Conservation (phyloP, 2,888 invertebrate genomes). For the Octodonta nipae region DNA sequence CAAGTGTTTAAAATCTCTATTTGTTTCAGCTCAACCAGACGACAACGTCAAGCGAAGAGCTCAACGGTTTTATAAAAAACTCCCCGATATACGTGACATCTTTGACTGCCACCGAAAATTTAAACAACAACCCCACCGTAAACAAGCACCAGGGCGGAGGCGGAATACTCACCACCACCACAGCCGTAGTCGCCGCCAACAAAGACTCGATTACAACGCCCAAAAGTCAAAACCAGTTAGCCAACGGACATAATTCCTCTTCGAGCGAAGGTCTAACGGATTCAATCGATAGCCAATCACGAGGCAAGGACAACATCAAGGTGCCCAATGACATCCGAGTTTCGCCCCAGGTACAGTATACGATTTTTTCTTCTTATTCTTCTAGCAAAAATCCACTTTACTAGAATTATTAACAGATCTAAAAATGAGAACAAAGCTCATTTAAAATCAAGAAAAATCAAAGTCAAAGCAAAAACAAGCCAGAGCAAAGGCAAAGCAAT, state of each 20-base stretch:
- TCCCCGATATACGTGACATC: conserved; percentile 75
- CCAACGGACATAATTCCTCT: conserved; percentile 9
- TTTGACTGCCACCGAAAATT: conserved; percentile 43
- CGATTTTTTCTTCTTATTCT: too few relatives aligned
- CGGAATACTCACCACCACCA: conserved; percentile 30
- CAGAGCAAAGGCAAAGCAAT: too few relatives aligned
- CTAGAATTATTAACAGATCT: too few relatives aligned
- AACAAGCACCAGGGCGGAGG: conserved; percentile 18
- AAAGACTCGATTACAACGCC: conserved; percentile 29
- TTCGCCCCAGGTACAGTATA: conserved; percentile 9
- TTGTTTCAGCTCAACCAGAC: conserved; percentile 55
- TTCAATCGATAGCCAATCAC: conserved; percentile 15
- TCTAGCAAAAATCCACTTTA: too few relatives aligned
- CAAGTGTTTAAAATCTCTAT: too few relatives aligned
- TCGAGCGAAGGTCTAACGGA: conserved; percentile 25
- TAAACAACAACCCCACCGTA: conserved; percentile 40
- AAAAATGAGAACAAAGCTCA: too few relatives aligned
- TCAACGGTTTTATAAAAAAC: conserved; percentile 71
- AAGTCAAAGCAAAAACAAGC: too few relatives aligned
- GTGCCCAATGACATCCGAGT: conserved; percentile 28
- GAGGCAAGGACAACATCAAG: conserved; percentile 8
- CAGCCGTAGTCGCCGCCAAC: conserved; percentile 28
- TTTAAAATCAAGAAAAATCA: too few relatives aligned
- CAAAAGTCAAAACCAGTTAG: conserved; percentile 16
- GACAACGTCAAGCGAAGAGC: conserved; percentile 43